Conservation (phyloP, 2,797 vertebrate genomes). For the Nasua narica region DNA sequence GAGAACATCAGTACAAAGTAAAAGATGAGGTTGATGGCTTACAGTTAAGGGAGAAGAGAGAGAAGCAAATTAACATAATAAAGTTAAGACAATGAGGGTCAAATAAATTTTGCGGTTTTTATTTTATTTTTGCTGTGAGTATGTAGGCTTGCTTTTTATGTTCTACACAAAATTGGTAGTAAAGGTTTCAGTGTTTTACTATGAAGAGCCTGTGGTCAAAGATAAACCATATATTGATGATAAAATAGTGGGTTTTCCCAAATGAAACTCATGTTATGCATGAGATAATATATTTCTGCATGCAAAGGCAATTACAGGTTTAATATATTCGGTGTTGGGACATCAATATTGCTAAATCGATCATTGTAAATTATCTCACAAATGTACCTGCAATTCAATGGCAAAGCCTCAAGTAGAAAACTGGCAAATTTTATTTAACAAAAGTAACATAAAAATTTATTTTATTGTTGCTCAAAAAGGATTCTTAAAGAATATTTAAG, state of each 20-base stretch:
- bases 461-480: background rate
- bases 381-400: background rate
- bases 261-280: background rate
- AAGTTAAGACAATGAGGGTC: background rate
- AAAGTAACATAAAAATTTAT: background rate
- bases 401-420: background rate
- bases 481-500: background rate
- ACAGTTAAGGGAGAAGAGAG: background rate
- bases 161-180: slow-evolving; percentile 18
- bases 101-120: background rate
- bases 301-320: background rate
- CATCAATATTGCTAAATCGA: slow-evolving; percentile 26
- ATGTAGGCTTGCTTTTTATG: background rate
- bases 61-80: background rate
- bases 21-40: background rate
- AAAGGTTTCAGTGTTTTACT: slow-evolving; percentile 33
- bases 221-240: slow-evolving; percentile 36
- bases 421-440: background rate
- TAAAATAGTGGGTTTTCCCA: slow-evolving; percentile 30
- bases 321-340: background rate
- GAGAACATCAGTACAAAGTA: background rate
- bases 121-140: slow-evolving; percentile 21
- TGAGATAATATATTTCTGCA: background rate
- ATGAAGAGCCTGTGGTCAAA: background rate
- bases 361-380: slow-evolving; percentile 32